phyloP scores from a whole-genome alignment of 2,888 invertebrate species.

The Dryobotodes eremita region DNA sequence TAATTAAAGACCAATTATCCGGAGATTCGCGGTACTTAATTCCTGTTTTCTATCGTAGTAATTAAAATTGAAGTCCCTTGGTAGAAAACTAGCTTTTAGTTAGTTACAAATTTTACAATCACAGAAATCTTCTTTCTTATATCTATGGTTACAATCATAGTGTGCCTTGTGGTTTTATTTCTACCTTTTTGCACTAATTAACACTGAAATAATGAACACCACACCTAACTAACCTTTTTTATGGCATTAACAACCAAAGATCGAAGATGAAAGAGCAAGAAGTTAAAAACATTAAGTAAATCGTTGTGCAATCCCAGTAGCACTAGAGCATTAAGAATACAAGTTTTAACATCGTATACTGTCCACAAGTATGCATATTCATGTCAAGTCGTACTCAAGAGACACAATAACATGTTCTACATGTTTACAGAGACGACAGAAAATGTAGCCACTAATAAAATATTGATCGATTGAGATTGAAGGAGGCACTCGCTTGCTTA shows the following conservation, averaged over 20 bases:
- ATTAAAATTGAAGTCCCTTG: background rate
- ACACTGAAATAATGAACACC: no score
- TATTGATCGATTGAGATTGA: conserved; percentile 56
- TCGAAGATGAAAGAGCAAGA: background rate
- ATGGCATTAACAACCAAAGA: background rate
- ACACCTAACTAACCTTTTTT: background rate
- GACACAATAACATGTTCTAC: conserved; percentile 18
- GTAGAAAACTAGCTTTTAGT: conserved; percentile 21
- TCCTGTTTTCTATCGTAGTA: conserved; percentile 18
- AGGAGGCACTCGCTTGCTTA: conserved; percentile 40
- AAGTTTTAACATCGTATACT: background rate
- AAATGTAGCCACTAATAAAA: conserved; percentile 53
- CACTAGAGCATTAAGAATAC: conserved; percentile 1
- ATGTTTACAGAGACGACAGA: conserved; percentile 45
- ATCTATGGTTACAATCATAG: background rate
- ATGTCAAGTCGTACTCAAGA: conserved; percentile 26
- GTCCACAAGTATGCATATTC: conserved; percentile 31
- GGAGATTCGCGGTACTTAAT: conserved; percentile 29
- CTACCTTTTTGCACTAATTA: background rate
- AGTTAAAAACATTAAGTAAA: conserved; percentile 2
- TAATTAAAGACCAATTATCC: conserved; percentile 58
- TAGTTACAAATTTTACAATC: background rate
- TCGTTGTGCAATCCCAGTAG: background rate
- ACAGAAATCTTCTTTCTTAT: background rate
- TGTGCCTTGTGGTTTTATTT: background rate